phyloP scores from a whole-genome alignment of 1,140 invertebrate species.

The Pomacea maculata region DNA sequence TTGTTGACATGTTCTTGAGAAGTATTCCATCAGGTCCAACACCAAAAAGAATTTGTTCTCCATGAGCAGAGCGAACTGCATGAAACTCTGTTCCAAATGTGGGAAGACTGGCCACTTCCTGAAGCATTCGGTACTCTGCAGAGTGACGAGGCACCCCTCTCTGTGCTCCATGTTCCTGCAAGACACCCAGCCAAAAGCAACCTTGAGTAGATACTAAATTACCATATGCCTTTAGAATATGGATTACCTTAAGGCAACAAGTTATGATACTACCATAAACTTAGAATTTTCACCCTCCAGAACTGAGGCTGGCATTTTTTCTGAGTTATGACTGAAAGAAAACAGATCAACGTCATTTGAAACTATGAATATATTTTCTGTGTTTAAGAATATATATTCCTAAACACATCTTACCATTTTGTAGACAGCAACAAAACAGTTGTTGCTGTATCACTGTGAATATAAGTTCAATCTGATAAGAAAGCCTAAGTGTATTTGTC shows the following conservation, averaged over 20 bases:
- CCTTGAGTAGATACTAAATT: neutral
- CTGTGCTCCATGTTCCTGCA: constrained; percentile 45
- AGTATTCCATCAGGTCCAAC: constrained; percentile 85
- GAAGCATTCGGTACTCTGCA: constrained; percentile 83
- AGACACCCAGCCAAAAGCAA: neutral
- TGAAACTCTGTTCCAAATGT: constrained; percentile 87
- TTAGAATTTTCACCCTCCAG: neutral
- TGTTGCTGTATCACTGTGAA: too few relatives aligned
- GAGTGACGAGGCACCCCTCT: constrained; percentile 68
- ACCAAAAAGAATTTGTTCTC: constrained; percentile 68
- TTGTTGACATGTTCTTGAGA: constrained; percentile 68
- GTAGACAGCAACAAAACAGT: too few relatives aligned
- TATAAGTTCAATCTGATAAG: too few relatives aligned
- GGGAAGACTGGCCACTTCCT: constrained; percentile 80
- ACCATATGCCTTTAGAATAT: neutral
- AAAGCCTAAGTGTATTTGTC: too few relatives aligned
- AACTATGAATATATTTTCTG: too few relatives aligned
- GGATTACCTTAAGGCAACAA: neutral
- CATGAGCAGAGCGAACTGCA: constrained; percentile 70
- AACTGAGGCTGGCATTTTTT: too few relatives aligned
- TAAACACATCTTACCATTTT: too few relatives aligned
- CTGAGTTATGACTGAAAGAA: too few relatives aligned
- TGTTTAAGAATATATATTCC: too few relatives aligned
- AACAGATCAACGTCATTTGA: too few relatives aligned
- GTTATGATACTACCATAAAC: neutral